These are phyloP conservation scores for Drosophila hamatofila DNA, from an alignment of 2,888 invertebrate genomes.

Conservation along the genomic window DNA sequence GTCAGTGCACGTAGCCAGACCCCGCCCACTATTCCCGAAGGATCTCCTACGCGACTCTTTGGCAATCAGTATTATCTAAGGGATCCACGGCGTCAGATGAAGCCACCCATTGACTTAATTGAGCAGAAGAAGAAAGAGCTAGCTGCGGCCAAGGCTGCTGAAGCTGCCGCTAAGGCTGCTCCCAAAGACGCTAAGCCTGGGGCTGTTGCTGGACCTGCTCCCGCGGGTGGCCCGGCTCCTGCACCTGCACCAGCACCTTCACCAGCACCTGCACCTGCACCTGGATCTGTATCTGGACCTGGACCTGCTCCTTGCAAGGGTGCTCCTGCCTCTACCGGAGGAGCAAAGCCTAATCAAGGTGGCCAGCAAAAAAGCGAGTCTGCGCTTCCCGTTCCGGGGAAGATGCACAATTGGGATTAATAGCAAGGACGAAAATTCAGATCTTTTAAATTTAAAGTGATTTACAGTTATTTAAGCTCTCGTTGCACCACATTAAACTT, in stretches of 20 bases:
- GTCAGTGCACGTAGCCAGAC: conserved; percentile 27
- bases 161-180: neutral
- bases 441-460: conserved; percentile 11
- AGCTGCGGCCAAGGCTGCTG: conserved; percentile 12
- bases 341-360: neutral
- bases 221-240: neutral
- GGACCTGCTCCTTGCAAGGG: neutral
- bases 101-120: conserved; percentile 54
- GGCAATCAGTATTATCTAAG: conserved; percentile 41
- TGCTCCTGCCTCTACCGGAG: neutral
- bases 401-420: conserved; percentile 43
- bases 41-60: conserved; percentile 5
- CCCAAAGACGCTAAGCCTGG: neutral
- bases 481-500: neutral
- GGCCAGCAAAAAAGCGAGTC: neutral
- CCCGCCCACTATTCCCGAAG: conserved; percentile 3
- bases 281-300: too few species aligned
- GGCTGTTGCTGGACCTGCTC: neutral
- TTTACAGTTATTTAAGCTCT: neutral
- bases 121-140: conserved; percentile 27
- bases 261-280: neutral
- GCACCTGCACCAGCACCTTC: neutral
- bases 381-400: conserved; percentile 28
- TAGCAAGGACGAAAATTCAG: neutral
- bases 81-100: conserved; percentile 47